These are phyloP conservation scores for Rhizomys pruinosus DNA, from an alignment of 2,113 vertebrate species.

Conservation along the genomic window DNA sequence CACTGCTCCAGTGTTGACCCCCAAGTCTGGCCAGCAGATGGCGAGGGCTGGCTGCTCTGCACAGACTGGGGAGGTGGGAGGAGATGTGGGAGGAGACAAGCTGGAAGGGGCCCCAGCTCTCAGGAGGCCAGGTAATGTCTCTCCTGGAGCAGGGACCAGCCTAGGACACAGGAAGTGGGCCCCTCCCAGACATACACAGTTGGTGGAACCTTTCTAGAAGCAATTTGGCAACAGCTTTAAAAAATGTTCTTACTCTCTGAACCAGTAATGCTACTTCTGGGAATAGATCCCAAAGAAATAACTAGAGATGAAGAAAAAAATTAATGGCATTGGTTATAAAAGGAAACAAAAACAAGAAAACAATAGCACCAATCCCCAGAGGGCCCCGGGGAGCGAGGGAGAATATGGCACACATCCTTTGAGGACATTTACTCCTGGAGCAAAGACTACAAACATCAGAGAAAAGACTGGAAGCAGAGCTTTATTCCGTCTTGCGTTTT, in stretches of 20 bases:
- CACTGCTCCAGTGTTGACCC: not conserved
- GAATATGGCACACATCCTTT: not conserved
- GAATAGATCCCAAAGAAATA: conserved; percentile 55
- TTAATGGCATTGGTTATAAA: conserved; percentile 21
- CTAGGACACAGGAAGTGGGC: not conserved
- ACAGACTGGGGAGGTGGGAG: not conserved
- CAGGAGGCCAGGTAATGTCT: not conserved
- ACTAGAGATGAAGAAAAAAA: conserved; percentile 44
- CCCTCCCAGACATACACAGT: not conserved
- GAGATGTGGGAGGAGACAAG: not conserved
- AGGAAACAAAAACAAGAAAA: not conserved
- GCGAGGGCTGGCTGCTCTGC: not conserved
- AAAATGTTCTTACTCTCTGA: conserved; percentile 63
- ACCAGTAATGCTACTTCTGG: conserved; percentile 56
- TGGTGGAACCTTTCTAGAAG: conserved; percentile 43
- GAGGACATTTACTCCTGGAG: not conserved
- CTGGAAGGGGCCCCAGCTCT: not conserved
- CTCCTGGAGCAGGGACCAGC: not conserved
- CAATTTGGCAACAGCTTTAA: conserved; percentile 45
- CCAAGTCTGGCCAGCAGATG: not conserved
- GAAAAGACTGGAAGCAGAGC: not conserved
- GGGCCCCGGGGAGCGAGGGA: not conserved
- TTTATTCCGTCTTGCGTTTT: no score
- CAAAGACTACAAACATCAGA: not conserved
- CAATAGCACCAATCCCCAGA: not conserved